Percentiles rank a stretch among this genome's conserved stretches.
These are phyloP conservation scores for Matsumyia berberina DNA, from an alignment of 2,888 invertebrate species.

Conservation along the genomic window DNA sequence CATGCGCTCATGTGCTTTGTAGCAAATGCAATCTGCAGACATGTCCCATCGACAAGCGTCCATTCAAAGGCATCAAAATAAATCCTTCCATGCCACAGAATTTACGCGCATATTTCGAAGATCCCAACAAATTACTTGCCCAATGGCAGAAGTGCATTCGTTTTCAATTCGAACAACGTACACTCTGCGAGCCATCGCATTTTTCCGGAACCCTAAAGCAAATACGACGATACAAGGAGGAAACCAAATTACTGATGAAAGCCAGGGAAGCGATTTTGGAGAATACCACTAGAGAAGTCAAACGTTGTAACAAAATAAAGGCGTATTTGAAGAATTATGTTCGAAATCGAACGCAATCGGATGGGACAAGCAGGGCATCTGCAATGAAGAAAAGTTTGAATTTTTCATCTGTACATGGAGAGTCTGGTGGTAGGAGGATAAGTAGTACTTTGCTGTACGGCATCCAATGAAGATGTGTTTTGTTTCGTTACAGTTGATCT, in stretches of 20 bases:
- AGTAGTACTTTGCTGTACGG: background rate
- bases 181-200: constrained; percentile 2
- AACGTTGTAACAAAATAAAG: constrained; percentile 55
- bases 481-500: constrained; percentile 47
- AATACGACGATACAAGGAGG: constrained; percentile 28
- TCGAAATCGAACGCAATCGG: background rate
- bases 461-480: background rate
- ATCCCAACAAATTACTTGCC: constrained; percentile 35
- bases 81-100: constrained; percentile 47
- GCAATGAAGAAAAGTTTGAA: constrained; percentile 26
- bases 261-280: background rate
- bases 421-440: constrained; percentile 66
- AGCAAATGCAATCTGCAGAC: constrained; percentile 26
- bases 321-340: constrained; percentile 29
- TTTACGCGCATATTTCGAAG: constrained; percentile 28
- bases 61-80: constrained; percentile 38
- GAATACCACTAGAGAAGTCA: constrained; percentile 16
- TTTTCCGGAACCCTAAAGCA: background rate
- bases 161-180: constrained; percentile 57
- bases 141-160: constrained; percentile 53
- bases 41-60: constrained; percentile 55
- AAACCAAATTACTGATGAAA: constrained; percentile 36
- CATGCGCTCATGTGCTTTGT: constrained; percentile 60
- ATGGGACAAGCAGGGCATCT: background rate
- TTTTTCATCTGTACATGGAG: constrained; percentile 31